phyloP scores from a whole-genome alignment of 2,888 invertebrate species.

The Blastobasis lacticolella region DNA sequence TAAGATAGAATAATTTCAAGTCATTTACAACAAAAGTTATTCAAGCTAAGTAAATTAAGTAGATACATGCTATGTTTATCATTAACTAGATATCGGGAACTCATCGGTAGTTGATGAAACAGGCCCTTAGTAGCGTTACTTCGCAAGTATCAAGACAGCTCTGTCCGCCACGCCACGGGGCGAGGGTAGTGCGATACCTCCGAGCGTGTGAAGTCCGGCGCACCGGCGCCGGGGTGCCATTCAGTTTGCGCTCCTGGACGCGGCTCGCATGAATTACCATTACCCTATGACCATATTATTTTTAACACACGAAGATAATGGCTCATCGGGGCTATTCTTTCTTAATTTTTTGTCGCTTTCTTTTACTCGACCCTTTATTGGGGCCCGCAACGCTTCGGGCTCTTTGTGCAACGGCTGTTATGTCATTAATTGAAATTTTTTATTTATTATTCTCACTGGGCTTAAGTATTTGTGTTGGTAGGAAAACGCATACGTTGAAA shows the following conservation, averaged over 20 bases:
- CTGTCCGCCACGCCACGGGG: not conserved
- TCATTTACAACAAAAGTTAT: conserved; percentile 18
- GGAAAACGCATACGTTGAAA: no score
- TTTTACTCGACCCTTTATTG: conserved; percentile 59
- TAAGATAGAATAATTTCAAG: conserved; percentile 11
- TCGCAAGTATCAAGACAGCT: no score
- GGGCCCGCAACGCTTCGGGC: conserved; percentile 64
- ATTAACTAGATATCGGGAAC: no score
- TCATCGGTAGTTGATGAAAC: no score
- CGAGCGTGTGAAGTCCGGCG: conserved; percentile 73
- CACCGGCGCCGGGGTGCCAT: conserved; percentile 53
- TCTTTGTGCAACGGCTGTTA: conserved; percentile 55
- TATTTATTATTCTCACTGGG: no score
- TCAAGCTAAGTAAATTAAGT: not conserved
- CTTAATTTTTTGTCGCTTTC: conserved; percentile 61
- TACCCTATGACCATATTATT: conserved; percentile 74
- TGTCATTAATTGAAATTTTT: not conserved
- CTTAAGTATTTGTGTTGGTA: no score
- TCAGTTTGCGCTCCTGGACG: conserved; percentile 71
- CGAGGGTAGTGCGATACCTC: conserved; percentile 24
- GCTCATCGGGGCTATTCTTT: conserved; percentile 71
- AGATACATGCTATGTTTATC: no score
- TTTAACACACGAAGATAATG: conserved; percentile 71
- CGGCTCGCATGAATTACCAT: conserved; percentile 66
- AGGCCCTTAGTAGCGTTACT: no score